These are phyloP conservation scores for Piezodorus guildinii DNA, from an alignment of 1,140 invertebrate genomes.

Conservation along the genomic window DNA sequence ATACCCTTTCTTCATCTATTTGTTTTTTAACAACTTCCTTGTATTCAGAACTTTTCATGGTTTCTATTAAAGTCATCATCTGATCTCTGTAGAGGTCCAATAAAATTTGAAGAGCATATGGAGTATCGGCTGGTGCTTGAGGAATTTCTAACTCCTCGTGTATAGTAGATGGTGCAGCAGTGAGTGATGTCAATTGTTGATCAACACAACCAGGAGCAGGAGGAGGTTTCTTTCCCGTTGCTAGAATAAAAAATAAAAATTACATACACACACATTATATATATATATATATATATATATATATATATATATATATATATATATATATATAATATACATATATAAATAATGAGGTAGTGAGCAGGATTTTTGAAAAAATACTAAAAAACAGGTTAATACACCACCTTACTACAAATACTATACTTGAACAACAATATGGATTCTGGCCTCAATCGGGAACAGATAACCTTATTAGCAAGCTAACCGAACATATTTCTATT, in stretches of 20 bases:
- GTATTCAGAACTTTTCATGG: slow-evolving; percentile 68
- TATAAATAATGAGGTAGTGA: too few relatives aligned
- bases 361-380: too few relatives aligned
- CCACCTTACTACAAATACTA: too few relatives aligned
- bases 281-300: too few relatives aligned
- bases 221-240: slow-evolving; percentile 52
- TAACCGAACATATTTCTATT: too few relatives aligned
- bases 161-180: slow-evolving; percentile 41
- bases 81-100: slow-evolving; percentile 69
- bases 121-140: slow-evolving; percentile 58
- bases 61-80: slow-evolving; percentile 66
- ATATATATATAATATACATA: too few relatives aligned
- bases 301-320: slow-evolving; percentile 1
- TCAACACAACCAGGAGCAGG: slow-evolving; percentile 81
- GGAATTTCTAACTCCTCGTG: slow-evolving; percentile 74
- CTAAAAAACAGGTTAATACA: too few relatives aligned
- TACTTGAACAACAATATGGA: too few relatives aligned
- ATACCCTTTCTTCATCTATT: slow-evolving; percentile 66
- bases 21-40: slow-evolving; percentile 56
- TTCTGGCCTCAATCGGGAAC: too few relatives aligned
- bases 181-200: slow-evolving; percentile 68
- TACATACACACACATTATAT: too few relatives aligned
- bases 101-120: slow-evolving; percentile 73
- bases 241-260: slow-evolving; percentile 30
- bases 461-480: too few relatives aligned